Evolutionary conservation across 2,888 invertebrate genomes (phyloP), one percentile per base, ranked within the genome.

Genomic region (Lysandra coridon): DNA sequence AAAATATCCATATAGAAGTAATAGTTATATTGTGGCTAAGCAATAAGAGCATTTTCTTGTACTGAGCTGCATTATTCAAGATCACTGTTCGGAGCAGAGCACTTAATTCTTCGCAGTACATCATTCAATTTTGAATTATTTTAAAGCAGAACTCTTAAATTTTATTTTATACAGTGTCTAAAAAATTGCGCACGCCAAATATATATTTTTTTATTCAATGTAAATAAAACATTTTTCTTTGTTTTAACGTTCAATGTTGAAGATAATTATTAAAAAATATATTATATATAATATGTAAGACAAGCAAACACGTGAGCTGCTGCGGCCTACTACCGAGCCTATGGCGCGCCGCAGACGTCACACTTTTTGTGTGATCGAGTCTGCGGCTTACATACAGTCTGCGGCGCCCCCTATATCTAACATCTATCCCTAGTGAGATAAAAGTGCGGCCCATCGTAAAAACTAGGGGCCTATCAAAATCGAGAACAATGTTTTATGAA

Each of bases 41-140:
- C 69, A 69, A 69, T 69, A 83, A 85, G 82, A 85, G 85, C 83
- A 80, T 84, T 85, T 80, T 80, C 84, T 76, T 85, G 85, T 85
- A 80, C 74, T 80, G 81, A 81, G 81, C 80, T 77, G 80, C 83
- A 83, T 85, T 83, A 84, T 83, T 85, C 84, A 85, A 81, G 84
- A 84, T 85, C 80, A 82, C 81, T 83, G 82, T 80, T 79, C 60
- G 62, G n/a, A n/a, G 44, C 57, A 57, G 17, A 74, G 40, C 80
- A 80, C 84, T 82, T 80, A 73, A 60, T 78, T 80, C 81, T 82
- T 79, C 79, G 64, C 40, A 79, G 81, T 73, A 81, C 57, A 60
- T 79, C 80, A 75, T 4, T 14, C 44, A 75, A 74, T 57, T 79
- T 79, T 74, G 30, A 79, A 44, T 75, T 76, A 76, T 57, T 53